A percentile compares a stretch with the other conserved stretches of the same genome.
Evolutionary conservation across 2,888 invertebrate species (phyloP).

Genomic region (Cloeon dipterum): DNA sequence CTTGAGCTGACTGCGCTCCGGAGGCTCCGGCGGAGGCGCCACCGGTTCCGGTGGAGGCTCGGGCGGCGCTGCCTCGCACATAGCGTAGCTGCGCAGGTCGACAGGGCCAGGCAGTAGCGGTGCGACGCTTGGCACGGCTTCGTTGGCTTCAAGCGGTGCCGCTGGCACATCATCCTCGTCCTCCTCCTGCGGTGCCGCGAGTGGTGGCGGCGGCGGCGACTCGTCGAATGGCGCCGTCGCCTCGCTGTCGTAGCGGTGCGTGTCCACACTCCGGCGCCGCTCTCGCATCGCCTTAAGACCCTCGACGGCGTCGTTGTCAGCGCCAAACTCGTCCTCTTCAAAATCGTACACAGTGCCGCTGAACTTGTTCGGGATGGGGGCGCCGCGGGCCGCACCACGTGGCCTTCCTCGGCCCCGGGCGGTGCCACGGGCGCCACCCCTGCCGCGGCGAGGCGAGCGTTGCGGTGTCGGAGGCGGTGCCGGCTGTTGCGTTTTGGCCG

Average conservation of each 20-base stretch:
- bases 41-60: neutral
- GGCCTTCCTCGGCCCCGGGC: constrained; percentile 38
- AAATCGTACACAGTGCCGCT: constrained; percentile 73
- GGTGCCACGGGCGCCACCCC: constrained; percentile 20
- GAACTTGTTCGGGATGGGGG: constrained; percentile 32
- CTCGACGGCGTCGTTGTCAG: constrained; percentile 38
- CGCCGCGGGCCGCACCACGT: constrained; percentile 17
- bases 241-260: constrained; percentile 18
- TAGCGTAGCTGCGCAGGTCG: constrained; percentile 68
- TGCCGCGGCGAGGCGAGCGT: constrained; percentile 15
- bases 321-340: constrained; percentile 52
- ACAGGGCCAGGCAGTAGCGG: constrained; percentile 59
- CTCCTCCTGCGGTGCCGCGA: constrained; percentile 19
- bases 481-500: constrained; percentile 1
- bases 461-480: constrained; percentile 18
- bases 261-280: constrained; percentile 42
- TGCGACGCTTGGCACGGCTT: constrained; percentile 27
- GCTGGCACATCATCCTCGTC: constrained; percentile 24
- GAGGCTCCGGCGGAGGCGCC: constrained; percentile 20
- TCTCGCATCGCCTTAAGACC: constrained; percentile 60
- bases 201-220: constrained; percentile 4
- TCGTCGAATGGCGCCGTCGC: constrained; percentile 3
- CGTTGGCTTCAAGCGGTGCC: constrained; percentile 23
- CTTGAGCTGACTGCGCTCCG: constrained; percentile 51
- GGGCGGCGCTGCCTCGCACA: constrained; percentile 27